Evolutionary conservation across 2,113 vertebrate species (phyloP).

Genomic region (Pao palembangensis): DNA sequence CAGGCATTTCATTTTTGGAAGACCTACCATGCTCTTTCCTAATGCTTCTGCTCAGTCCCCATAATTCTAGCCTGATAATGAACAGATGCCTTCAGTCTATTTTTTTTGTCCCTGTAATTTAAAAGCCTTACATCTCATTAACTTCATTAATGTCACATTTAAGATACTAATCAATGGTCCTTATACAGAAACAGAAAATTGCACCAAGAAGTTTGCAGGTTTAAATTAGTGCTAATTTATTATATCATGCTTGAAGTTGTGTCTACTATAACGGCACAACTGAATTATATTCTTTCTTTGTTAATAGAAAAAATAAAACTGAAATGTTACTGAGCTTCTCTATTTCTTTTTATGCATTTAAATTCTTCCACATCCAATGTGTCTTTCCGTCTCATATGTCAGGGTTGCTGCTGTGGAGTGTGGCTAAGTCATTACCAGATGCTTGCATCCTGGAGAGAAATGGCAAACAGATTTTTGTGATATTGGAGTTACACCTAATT

Average conservation of each 20-base stretch:
- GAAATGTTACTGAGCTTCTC: background rate
- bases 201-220: too few relatives aligned
- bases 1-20: constrained; percentile 1
- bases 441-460: constrained; percentile 54
- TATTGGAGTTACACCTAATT: constrained; percentile 65
- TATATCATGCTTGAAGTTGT: too few relatives aligned
- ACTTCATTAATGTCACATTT: too few relatives aligned
- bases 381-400: constrained; percentile 2
- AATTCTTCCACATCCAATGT: background rate
- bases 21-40: constrained; percentile 13
- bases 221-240: too few relatives aligned
- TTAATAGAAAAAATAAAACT: constrained; percentile 1
- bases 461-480: constrained; percentile 57
- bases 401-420: constrained; percentile 14
- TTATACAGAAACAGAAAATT: too few relatives aligned
- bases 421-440: constrained; percentile 53
- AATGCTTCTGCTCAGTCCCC: constrained; percentile 9
- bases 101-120: too few relatives aligned
- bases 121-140: too few relatives aligned
- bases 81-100: too few relatives aligned
- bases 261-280: constrained; percentile 16
- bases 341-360: background rate
- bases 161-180: too few relatives aligned
- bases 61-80: constrained; percentile 26
- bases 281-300: constrained; percentile 27